These are phyloP conservation scores for Mesorhabditis spiculigera DNA, from an alignment of 2,888 invertebrate genomes.

Conservation along the genomic window DNA sequence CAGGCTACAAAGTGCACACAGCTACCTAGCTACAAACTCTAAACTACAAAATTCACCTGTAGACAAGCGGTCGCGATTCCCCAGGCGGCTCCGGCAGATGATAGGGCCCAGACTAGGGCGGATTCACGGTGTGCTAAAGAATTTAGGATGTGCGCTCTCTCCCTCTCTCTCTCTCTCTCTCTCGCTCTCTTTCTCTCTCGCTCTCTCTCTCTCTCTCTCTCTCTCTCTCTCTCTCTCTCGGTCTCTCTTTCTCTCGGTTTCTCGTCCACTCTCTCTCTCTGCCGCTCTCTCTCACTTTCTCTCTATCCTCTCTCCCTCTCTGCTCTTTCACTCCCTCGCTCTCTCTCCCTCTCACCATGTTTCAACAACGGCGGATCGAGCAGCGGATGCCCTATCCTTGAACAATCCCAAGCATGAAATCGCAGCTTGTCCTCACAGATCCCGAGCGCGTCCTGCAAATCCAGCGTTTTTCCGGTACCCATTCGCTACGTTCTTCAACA, in stretches of 20 bases:
- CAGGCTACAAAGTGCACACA: not conserved
- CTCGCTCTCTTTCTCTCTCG: too few relatives aligned
- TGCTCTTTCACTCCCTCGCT: not conserved
- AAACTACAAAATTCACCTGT: conserved; percentile 27
- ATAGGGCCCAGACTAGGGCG: conserved; percentile 82
- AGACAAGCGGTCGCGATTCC: conserved; percentile 85
- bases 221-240: too few relatives aligned
- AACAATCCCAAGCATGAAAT: conserved; percentile 88
- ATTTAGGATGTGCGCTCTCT: not conserved
- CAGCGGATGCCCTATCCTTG: conserved; percentile 69
- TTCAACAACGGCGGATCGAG: conserved; percentile 50
- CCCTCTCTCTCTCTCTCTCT: too few relatives aligned
- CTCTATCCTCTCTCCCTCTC: too few relatives aligned
- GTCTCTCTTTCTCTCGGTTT: too few relatives aligned
- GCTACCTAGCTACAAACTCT: not conserved
- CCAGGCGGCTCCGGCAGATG: conserved; percentile 83
- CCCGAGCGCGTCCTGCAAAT: conserved; percentile 68
- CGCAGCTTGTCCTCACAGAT: conserved; percentile 85
- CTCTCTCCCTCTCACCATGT: conserved; percentile 35
- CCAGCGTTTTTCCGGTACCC: too few relatives aligned
- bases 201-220: too few relatives aligned
- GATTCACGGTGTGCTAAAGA: conserved; percentile 80
- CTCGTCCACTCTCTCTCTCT: too few relatives aligned
- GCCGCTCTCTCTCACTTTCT: too few relatives aligned
- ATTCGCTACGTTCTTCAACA: too few relatives aligned